Conservation (phyloP, 2,113 vertebrate genomes). For the Crotophaga sulcirostris region DNA sequence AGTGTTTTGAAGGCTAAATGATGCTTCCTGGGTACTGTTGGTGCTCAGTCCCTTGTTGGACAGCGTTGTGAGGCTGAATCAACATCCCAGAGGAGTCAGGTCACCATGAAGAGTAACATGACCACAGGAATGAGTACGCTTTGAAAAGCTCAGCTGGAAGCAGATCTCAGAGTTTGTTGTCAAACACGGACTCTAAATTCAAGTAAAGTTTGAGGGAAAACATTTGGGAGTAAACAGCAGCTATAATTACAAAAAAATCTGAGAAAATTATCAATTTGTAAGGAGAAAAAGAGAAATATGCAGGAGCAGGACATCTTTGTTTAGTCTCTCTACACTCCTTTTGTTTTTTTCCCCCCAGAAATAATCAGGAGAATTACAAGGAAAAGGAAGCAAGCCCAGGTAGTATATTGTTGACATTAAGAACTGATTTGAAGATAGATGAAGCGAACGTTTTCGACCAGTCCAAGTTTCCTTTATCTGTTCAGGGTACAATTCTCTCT, state of each 20-base stretch:
- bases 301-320: not conserved
- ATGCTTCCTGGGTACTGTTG: not conserved
- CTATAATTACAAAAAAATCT: not conserved
- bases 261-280: not conserved
- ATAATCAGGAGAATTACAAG: not conserved
- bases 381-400: not conserved
- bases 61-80: not conserved
- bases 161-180: accelerated
- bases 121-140: not conserved
- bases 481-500: not conserved
- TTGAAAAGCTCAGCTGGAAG: not conserved
- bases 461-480: not conserved
- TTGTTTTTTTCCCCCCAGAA: not conserved
- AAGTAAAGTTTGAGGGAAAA: not conserved
- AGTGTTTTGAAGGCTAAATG: not conserved
- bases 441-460: not conserved
- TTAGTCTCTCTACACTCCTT: not conserved
- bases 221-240: not conserved
- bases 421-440: not conserved
- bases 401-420: not conserved
- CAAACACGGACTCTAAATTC: not conserved
- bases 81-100: not conserved
- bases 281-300: not conserved
- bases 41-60: accelerated
- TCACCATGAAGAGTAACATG: not conserved